phyloP scores from a whole-genome alignment of 2,888 invertebrate species.

The Herminia tarsipennalis region DNA sequence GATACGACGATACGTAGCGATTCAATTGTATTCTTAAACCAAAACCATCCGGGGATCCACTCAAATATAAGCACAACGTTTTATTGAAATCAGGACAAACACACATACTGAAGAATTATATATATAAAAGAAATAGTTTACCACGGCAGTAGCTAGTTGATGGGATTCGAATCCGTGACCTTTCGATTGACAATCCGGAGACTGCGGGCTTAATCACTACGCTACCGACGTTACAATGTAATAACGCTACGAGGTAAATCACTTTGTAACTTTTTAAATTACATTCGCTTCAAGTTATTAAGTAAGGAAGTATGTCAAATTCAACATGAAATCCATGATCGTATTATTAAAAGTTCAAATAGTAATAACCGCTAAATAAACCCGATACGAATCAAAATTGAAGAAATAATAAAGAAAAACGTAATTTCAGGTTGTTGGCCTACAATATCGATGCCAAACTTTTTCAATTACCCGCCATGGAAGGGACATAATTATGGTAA shows the following conservation, averaged over 20 bases:
- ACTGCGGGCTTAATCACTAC: too few species aligned
- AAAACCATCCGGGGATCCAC: too few species aligned
- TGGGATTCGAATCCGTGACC: too few species aligned
- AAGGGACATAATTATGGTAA: constrained; percentile 63
- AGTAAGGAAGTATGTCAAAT: too few species aligned
- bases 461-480: constrained; percentile 75
- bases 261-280: constrained; percentile 67
- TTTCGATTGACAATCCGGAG: too few species aligned
- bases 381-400: constrained; percentile 70
- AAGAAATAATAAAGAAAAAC: constrained; percentile 69
- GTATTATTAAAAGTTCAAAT: constrained; percentile 80
- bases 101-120: too few species aligned
- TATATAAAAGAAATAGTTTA: too few species aligned
- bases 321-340: constrained; percentile 56
- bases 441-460: constrained; percentile 75
- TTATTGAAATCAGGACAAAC: too few species aligned
- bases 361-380: constrained; percentile 73
- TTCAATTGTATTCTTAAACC: too few species aligned
- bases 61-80: too few species aligned
- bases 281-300: constrained; percentile 44
- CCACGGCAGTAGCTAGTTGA: too few species aligned
- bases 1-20: too few species aligned
- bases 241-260: constrained; percentile 32
- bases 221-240: constrained; percentile 49
- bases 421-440: constrained; percentile 75